A percentile compares a stretch with the other conserved stretches of the same genome.
Evolutionary conservation across 1,140 invertebrate species (phyloP).

Genomic region (Drosophila suzukii): DNA sequence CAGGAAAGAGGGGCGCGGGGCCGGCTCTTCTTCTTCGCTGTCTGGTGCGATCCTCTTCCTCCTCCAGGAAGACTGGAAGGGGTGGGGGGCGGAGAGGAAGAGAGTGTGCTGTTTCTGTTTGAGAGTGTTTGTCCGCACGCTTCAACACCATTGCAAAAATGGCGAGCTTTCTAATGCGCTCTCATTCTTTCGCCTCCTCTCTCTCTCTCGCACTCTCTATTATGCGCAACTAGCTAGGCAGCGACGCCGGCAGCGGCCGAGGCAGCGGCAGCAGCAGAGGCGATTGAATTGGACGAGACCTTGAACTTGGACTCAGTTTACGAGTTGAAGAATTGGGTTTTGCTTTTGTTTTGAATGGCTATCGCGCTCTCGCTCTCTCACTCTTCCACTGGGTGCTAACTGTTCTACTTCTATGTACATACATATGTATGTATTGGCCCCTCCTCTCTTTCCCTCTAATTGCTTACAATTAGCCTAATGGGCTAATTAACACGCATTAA

Average conservation of each 20-base stretch:
- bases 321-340: conserved; percentile 79
- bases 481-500: conserved; percentile 53
- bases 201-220: conserved; percentile 35
- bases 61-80: not conserved
- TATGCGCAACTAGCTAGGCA: conserved; percentile 58
- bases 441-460: conserved; percentile 10
- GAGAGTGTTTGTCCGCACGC: conserved; percentile 54
- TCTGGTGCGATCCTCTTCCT: conserved; percentile 25
- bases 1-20: conserved; percentile 1
- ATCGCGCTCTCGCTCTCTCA: conserved; percentile 22
- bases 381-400: not conserved
- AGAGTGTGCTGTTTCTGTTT: conserved; percentile 16
- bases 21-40: conserved; percentile 50
- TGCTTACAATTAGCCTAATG: conserved; percentile 45
- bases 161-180: conserved; percentile 24
- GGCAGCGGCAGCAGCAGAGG: conserved; percentile 44
- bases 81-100: not conserved
- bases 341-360: conserved; percentile 80
- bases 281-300: conserved; percentile 73
- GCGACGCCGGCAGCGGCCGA: conserved; percentile 14
- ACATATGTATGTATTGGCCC: not conserved
- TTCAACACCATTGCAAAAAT: conserved; percentile 24
- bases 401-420: conserved; percentile 4
- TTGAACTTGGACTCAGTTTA: conserved; percentile 83
- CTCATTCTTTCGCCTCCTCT: not conserved